Percentiles rank a stretch among this genome's conserved stretches.
These are phyloP conservation scores for Delphinapterus leucas DNA, from an alignment of 2,113 vertebrate genomes.

Conservation along the genomic window DNA sequence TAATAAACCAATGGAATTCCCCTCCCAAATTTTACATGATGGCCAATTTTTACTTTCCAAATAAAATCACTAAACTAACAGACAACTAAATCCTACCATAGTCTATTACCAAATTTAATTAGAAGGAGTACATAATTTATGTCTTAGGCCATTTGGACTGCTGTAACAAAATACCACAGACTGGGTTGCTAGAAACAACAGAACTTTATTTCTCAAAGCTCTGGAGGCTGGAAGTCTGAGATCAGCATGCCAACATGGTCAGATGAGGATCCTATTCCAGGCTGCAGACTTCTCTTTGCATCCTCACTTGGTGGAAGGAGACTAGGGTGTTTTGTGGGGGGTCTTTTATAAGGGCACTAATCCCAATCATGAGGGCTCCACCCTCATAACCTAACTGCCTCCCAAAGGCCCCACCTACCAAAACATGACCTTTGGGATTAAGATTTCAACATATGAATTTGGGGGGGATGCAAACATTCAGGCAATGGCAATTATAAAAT, in stretches of 20 bases:
- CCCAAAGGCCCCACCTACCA: neutral
- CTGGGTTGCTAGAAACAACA: neutral
- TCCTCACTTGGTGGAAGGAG: neutral
- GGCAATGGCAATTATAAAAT: neutral
- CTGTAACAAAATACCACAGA: neutral
- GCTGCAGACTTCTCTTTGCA: neutral
- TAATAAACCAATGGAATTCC: neutral
- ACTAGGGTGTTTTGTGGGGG: neutral
- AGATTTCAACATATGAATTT: neutral
- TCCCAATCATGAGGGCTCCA: neutral
- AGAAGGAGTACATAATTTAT: neutral
- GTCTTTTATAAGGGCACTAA: neutral
- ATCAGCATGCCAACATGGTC: neutral
- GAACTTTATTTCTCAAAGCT: neutral
- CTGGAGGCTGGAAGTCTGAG: neutral
- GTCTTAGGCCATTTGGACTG: neutral
- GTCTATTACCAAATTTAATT: slow-evolving; percentile 15
- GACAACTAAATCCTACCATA: neutral
- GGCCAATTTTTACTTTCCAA: slow-evolving; percentile 3
- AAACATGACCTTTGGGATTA: neutral
- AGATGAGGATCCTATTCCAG: neutral
- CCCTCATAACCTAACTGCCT: neutral
- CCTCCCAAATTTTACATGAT: neutral
- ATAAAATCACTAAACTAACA: neutral
- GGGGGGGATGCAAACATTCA: neutral